Conservation (phyloP, 1,140 invertebrate species). For the Leptinotarsa defecta region DNA sequence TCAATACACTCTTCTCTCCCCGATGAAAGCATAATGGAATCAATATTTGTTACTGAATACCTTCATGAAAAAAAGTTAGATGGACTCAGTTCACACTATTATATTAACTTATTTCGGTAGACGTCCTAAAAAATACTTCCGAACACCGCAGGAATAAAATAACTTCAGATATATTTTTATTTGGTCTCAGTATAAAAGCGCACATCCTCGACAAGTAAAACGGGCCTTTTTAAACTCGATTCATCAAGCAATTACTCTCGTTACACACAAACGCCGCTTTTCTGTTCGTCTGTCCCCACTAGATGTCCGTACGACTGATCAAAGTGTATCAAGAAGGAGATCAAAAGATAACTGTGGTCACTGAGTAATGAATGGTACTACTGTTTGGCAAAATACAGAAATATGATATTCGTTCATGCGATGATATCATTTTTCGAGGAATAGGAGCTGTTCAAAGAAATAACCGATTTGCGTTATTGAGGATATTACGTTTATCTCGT, state of each 20-base stretch:
- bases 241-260: constrained; percentile 5
- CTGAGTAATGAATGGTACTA: background rate
- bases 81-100: too few species aligned
- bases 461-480: background rate
- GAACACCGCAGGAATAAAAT: background rate
- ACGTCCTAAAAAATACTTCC: background rate
- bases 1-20: too few species aligned
- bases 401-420: background rate
- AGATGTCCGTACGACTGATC: background rate
- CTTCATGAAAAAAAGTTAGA: too few species aligned
- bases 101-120: too few species aligned
- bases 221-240: background rate
- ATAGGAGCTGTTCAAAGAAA: background rate
- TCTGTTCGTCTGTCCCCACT: background rate
- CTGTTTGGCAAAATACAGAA: background rate
- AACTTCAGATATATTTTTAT: background rate
- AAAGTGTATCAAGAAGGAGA: background rate
- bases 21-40: too few species aligned
- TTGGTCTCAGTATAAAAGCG: background rate
- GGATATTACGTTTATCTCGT: too few species aligned
- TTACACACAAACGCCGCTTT: background rate
- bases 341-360: background rate
- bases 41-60: too few species aligned
- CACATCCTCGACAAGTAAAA: background rate
- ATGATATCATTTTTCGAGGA: background rate